phyloP scores from a whole-genome alignment of 2,888 invertebrate genomes.

The Drosophila diplacantha region DNA sequence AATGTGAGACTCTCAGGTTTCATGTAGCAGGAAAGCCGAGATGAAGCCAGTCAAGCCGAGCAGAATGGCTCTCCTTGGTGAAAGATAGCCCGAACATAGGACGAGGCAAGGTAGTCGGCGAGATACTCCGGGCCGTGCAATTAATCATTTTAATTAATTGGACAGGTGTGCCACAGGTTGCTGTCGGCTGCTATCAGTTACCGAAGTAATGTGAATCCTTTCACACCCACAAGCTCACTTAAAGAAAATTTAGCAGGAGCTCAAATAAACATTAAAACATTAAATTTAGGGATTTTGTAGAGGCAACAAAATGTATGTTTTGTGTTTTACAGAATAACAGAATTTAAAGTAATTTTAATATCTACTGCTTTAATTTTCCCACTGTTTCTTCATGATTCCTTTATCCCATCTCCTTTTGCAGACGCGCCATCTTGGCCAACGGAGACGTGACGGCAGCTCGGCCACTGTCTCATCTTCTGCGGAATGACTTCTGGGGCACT shows the following conservation, averaged over 20 bases:
- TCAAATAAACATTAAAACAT: neutral
- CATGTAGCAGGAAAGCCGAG: slow-evolving; percentile 49
- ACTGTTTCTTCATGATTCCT: slow-evolving; percentile 38
- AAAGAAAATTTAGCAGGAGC: neutral
- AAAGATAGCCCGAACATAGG: neutral
- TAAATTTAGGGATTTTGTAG: too few relatives aligned
- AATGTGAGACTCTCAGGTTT: slow-evolving; percentile 44
- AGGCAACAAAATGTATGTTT: too few relatives aligned
- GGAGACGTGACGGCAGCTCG: slow-evolving; percentile 91
- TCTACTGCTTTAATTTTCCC: neutral
- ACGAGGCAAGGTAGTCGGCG: slow-evolving; percentile 6
- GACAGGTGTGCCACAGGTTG: slow-evolving; percentile 72
- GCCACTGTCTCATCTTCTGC: slow-evolving; percentile 81
- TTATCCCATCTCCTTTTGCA: slow-evolving; percentile 78
- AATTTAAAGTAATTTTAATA: neutral
- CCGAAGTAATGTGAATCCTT: slow-evolving; percentile 47
- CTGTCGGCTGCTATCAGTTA: slow-evolving; percentile 13
- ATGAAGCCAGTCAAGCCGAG: slow-evolving; percentile 26
- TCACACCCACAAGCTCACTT: slow-evolving; percentile 2
- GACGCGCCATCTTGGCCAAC: slow-evolving; percentile 96
- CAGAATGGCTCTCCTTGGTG: slow-evolving; percentile 3
- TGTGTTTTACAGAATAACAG: neutral
- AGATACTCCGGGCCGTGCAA: slow-evolving; percentile 38
- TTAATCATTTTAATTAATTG: slow-evolving; percentile 73
- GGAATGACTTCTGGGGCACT: slow-evolving; percentile 99